Conservation (phyloP, 2,888 invertebrate species). For the Coelinius sp. region DNA sequence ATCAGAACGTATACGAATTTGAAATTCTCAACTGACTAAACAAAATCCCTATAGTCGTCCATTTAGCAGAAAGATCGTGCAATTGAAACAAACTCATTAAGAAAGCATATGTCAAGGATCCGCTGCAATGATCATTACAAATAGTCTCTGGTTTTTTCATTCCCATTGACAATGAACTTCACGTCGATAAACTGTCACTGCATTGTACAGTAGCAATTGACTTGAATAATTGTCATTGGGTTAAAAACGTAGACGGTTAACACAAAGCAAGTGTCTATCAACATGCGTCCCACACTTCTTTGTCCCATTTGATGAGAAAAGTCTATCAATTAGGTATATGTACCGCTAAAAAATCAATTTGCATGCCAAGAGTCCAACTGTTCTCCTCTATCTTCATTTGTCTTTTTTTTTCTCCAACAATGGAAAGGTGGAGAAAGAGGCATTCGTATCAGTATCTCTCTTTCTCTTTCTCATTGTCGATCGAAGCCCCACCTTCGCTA, state of each 20-base stretch:
- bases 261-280: constrained; percentile 1
- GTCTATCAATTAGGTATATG: constrained; percentile 14
- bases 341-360: neutral
- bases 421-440: neutral
- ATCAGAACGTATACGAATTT: too few relatives aligned
- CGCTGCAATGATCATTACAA: too few relatives aligned
- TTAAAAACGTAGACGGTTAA: neutral
- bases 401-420: neutral
- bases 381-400: neutral
- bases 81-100: too few relatives aligned
- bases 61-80: too few relatives aligned
- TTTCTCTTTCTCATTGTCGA: constrained; percentile 44
- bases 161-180: constrained; percentile 3
- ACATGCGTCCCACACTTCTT: neutral
- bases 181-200: constrained; percentile 4
- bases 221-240: neutral
- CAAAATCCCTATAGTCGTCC: too few relatives aligned
- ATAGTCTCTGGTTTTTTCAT: neutral
- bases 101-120: too few relatives aligned
- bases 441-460: neutral
- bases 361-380: neutral
- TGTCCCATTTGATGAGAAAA: constrained; percentile 1
- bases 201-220: neutral
- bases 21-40: too few relatives aligned
- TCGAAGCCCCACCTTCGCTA: constrained; percentile 55